Evolutionary conservation across 2,113 vertebrate species (phyloP), one percentile per base, ranked within the genome.

Genomic region (Pachycephala philippinensis): DNA sequence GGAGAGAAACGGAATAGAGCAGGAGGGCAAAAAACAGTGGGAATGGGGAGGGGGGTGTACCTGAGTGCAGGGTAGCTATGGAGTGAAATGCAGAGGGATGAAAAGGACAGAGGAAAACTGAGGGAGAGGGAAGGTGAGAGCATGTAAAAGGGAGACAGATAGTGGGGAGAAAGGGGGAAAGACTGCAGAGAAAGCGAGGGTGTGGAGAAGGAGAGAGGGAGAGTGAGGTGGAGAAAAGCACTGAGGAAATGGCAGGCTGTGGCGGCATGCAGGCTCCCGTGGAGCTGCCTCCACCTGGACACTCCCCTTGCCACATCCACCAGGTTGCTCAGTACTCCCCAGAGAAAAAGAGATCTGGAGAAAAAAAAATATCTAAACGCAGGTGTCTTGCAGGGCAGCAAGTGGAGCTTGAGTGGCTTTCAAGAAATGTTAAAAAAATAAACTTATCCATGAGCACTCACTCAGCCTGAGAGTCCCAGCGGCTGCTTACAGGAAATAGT

Each of bases 61-160:
- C 56, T 1, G 5, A 78, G 30, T 1, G 6, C 0, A 1, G 53
- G 10, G 18, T 12, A 50, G n/a, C 12, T 64, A 60, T 0, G 3
- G 64, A 68, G 31, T 0, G 6, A 57, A 80, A 80, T 37, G 33
- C 1, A 1, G 33, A 80, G 21, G 20, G 19, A n/a, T 35, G 45
- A 76, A 74, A 66, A 76, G 16, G 37, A 33, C 28, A 30, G 27
- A 31, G 26, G 33, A n/a, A 40, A 75, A 69, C 6, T 0, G 9
- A 56, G 23, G 22, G 20, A 72, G 27, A n/a, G 7, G 9, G 37
- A 53, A 69, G 27, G 17, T 1, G 1, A 69, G 7, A 53, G 40
- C 15, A 40, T 0, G 3, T 56, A 52, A 63, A 69, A 42, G 16
- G 3, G 17, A 27, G 3, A 31, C 44, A 70, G 60, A 53, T 0